phyloP scores from a whole-genome alignment of 2,888 invertebrate species.

The Thymelicus sylvestris region DNA sequence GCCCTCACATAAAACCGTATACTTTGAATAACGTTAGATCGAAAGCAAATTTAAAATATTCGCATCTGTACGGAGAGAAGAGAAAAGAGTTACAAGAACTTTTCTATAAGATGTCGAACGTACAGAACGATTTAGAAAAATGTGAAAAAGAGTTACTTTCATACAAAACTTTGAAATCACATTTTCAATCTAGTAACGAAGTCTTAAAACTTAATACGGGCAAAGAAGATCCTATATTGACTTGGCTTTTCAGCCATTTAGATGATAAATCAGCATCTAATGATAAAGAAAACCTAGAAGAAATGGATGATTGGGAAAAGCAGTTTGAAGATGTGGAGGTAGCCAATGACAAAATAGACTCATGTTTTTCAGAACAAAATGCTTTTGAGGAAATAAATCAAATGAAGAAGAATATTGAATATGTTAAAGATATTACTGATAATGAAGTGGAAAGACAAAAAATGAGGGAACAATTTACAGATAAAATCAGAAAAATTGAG shows the following conservation, averaged over 20 bases:
- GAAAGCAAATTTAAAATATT: conserved; percentile 68
- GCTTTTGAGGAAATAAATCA: conserved; percentile 68
- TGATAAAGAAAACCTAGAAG: conserved; percentile 36
- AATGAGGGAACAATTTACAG: conserved; percentile 61
- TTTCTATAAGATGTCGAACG: conserved; percentile 64
- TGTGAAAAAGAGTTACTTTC: conserved; percentile 68
- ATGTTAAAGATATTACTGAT: conserved; percentile 61
- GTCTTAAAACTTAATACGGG: conserved; percentile 54
- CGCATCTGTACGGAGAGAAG: conserved; percentile 64
- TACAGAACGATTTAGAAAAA: conserved; percentile 71
- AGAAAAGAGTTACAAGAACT: conserved; percentile 62
- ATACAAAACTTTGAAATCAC: conserved; percentile 60
- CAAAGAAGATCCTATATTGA: conserved; percentile 64
- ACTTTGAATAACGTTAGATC: conserved; percentile 73
- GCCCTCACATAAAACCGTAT: conserved; percentile 79
- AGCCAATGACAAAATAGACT: conserved; percentile 53
- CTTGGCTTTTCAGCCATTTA: conserved; percentile 67
- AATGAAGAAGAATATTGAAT: conserved; percentile 64
- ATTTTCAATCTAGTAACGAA: conserved; percentile 56
- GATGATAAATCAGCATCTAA: conserved; percentile 45
- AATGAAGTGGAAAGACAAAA: conserved; percentile 55
- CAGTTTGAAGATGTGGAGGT: conserved; percentile 49
- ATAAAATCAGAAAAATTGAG: conserved; percentile 57
- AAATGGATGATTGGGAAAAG: conserved; percentile 56
- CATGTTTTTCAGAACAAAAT: conserved; percentile 71